Conservation (phyloP, 2,888 invertebrate genomes). For the Agrotis clavis region DNA sequence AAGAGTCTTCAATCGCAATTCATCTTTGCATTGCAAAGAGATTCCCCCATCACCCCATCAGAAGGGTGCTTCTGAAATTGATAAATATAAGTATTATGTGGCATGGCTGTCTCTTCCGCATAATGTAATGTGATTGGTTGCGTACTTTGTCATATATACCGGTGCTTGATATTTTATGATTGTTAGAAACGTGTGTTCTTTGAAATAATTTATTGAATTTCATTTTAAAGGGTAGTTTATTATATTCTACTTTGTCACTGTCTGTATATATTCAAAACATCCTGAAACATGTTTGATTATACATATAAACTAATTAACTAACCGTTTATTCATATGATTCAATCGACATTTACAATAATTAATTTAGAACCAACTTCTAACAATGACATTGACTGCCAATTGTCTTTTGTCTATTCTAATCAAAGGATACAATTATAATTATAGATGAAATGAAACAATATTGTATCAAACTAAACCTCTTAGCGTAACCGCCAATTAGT, state of each 20-base stretch:
- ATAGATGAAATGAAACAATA: constrained; percentile 31
- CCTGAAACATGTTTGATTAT: neutral
- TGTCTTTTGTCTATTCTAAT: neutral
- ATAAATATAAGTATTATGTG: constrained; percentile 13
- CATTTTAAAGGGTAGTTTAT: neutral
- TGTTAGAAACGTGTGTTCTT: neutral
- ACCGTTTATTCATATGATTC: neutral
- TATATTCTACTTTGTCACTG: neutral
- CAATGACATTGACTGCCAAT: neutral
- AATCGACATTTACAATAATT: neutral
- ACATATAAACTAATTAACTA: neutral
- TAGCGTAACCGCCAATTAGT: constrained; percentile 42
- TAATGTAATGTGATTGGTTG: constrained; percentile 21
- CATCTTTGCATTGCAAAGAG: constrained; percentile 84
- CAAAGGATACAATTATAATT: constrained; percentile 2
- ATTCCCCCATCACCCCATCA: constrained; percentile 67
- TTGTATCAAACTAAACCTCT: constrained; percentile 31
- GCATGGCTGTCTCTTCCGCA: neutral
- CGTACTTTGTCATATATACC: neutral
- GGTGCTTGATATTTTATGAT: constrained; percentile 1
- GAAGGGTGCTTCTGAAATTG: constrained; percentile 23
- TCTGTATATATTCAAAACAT: neutral
- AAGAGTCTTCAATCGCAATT: constrained; percentile 79
- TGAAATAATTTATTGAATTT: neutral
- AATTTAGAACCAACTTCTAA: neutral